Evolutionary conservation across 2,797 vertebrate species (phyloP).

Genomic region (Peromyscus melanophrys): DNA sequence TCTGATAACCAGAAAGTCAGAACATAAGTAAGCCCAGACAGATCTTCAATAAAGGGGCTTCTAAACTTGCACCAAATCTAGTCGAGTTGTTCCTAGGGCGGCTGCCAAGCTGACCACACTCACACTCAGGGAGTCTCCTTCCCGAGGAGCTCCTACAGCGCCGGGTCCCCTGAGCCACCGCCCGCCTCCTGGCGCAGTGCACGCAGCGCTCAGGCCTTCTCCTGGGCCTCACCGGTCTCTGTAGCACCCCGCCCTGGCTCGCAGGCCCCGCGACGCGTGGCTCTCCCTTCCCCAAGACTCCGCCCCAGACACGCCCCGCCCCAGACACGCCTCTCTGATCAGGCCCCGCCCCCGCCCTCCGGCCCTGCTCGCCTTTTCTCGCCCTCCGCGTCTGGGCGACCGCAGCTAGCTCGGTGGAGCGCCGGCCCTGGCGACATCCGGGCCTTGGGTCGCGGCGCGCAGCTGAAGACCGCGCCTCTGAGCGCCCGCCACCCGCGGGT

Average conservation of each 20-base stretch:
- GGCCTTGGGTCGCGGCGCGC: not conserved
- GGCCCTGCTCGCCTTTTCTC: not conserved
- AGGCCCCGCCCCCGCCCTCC: not conserved
- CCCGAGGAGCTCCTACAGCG: accelerated
- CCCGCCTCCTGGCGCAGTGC: no score
- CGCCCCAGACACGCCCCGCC: not conserved
- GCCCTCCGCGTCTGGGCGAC: not conserved
- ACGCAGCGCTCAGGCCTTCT: accelerated
- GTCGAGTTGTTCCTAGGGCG: accelerated
- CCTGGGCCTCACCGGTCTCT: no score
- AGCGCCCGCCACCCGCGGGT: not conserved
- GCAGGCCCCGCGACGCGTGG: accelerated
- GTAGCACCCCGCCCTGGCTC: not conserved
- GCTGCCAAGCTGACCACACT: accelerated
- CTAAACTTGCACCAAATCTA: not conserved
- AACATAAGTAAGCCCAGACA: not conserved
- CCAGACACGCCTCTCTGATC: not conserved
- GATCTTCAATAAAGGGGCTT: no score
- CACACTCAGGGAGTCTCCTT: not conserved
- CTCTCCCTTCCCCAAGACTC: not conserved
- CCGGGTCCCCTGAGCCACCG: no score
- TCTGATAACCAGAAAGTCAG: no score
- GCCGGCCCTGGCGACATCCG: not conserved
- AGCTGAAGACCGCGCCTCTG: not conserved
- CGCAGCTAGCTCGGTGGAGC: not conserved